Evolutionary conservation across 30 jellyfish, hydroid and myxozoan genomes (phyloP).

Genomic region (Hydractinia symbiolongicarpus): DNA sequence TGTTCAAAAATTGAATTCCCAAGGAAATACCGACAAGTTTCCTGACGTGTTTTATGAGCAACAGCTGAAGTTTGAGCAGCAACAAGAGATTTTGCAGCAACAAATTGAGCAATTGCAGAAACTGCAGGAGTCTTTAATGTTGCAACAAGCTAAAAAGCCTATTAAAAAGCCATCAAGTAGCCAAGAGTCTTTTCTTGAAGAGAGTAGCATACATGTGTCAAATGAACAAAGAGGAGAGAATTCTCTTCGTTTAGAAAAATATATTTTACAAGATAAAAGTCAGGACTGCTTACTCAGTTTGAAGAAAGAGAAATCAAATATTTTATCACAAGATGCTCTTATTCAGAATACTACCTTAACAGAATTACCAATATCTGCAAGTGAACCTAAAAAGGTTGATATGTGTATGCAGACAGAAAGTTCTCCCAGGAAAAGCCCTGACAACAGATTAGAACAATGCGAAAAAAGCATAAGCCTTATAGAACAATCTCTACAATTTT

Average conservation of each 20-base stretch:
- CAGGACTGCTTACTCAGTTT: neutral
- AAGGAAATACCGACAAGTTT: neutral
- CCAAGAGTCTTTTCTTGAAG: neutral
- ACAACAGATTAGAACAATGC: neutral
- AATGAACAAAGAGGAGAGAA: neutral
- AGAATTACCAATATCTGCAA: neutral
- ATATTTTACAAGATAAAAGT: neutral
- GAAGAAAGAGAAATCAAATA: neutral
- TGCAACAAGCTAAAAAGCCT: neutral
- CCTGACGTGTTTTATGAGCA: conserved; percentile 30
- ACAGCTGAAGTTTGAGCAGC: conserved; percentile 38
- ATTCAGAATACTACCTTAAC: neutral
- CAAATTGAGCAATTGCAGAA: conserved; percentile 42
- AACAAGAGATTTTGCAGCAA: conserved; percentile 46
- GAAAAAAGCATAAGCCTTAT: conserved; percentile 6
- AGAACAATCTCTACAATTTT: neutral
- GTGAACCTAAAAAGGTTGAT: neutral
- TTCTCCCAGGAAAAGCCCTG: neutral
- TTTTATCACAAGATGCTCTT: neutral
- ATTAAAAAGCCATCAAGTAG: neutral
- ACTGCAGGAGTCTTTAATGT: conserved; percentile 22
- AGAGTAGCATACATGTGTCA: neutral
- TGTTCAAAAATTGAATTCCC: neutral
- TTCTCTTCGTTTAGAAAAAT: neutral
- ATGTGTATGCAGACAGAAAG: neutral